Evolutionary conservation across 2,113 vertebrate species (phyloP).

Genomic region (Nothocercus julius): DNA sequence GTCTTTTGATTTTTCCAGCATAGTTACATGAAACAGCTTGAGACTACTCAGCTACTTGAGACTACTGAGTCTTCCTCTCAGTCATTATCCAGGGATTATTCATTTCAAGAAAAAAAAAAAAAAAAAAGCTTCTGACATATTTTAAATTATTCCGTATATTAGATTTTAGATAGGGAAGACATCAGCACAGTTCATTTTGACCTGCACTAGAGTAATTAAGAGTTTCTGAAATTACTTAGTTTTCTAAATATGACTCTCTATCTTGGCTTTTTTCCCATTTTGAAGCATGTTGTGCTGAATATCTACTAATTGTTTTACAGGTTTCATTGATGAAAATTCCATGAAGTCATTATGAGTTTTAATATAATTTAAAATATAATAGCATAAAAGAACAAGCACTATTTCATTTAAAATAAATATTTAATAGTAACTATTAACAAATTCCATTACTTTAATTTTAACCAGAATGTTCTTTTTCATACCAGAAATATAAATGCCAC

Average conservation of each 20-base stretch:
- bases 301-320: neutral
- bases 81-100: neutral
- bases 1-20: neutral
- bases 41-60: neutral
- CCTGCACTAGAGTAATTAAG: neutral
- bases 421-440: neutral
- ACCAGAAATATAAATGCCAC: constrained; percentile 4
- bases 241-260: neutral
- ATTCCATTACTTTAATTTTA: neutral
- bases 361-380: neutral
- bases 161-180: neutral
- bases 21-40: neutral
- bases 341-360: neutral
- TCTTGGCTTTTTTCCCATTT: neutral
- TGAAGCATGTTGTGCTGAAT: neutral
- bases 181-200: neutral
- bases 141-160: neutral
- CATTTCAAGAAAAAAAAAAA: neutral
- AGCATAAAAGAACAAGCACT: neutral
- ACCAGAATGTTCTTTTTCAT: constrained; percentile 16
- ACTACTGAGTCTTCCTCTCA: neutral
- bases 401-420: neutral
- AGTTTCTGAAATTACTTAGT: neutral
- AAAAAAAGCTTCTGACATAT: neutral
- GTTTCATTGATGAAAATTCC: neutral